Conservation (phyloP, 2,113 vertebrate genomes). For the Ramphastos sulfuratus region DNA sequence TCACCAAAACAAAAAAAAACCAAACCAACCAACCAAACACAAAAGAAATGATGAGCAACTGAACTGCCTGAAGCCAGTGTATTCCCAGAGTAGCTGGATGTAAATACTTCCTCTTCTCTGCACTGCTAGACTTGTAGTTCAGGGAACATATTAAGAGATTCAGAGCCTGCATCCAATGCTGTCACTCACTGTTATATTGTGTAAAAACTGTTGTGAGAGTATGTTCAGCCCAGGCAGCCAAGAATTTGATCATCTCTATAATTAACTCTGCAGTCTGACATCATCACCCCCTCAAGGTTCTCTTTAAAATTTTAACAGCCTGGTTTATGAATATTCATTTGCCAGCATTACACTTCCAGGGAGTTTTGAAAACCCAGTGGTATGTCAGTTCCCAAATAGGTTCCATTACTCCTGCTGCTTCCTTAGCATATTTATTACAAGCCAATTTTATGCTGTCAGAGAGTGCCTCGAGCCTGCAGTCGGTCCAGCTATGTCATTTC, state of each 20-base stretch:
- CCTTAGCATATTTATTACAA: background rate
- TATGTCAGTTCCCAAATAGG: background rate
- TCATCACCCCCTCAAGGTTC: constrained; percentile 32
- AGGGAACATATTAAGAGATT: background rate
- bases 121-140: background rate
- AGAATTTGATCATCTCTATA: constrained; percentile 8
- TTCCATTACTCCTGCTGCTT: constrained; percentile 7
- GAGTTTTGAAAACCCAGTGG: constrained; percentile 29
- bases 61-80: background rate
- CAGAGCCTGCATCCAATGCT: background rate
- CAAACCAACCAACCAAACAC: background rate
- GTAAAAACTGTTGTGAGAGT: background rate
- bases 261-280: constrained; percentile 46
- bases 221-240: background rate
- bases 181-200: background rate
- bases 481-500: background rate
- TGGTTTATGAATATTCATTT: constrained; percentile 54
- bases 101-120: background rate
- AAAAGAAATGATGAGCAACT: background rate
- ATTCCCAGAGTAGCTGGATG: background rate
- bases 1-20: background rate
- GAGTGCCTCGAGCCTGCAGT: background rate
- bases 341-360: constrained; percentile 15
- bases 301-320: constrained; percentile 50
- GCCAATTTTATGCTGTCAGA: background rate